Conservation (phyloP, 2,888 invertebrate genomes). For the Hipparchia semele region DNA sequence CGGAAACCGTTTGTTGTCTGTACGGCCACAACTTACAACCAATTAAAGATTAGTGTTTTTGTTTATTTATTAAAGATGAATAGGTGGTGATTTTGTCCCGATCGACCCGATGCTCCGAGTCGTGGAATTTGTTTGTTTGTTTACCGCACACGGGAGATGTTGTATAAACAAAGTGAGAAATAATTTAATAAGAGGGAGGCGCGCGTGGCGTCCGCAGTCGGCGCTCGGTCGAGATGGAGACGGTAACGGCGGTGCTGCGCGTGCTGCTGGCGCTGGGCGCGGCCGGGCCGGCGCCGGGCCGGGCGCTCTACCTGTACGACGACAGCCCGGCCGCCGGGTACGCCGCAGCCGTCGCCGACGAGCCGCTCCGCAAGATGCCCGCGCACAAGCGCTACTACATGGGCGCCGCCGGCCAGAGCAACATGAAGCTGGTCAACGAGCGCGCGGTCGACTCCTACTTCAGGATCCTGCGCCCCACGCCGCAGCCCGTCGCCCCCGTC, state of each 20-base stretch:
- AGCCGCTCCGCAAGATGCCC: conserved; percentile 34
- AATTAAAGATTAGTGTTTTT: too few relatives aligned
- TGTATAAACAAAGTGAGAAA: conserved; percentile 31
- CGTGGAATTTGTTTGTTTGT: conserved; percentile 42
- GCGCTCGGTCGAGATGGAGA: conserved; percentile 53
- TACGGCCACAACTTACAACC: too few relatives aligned
- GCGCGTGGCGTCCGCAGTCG: background rate
- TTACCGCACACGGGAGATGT: conserved; percentile 42
- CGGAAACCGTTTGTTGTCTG: background rate
- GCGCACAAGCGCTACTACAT: conserved; percentile 51
- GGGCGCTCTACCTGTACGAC: conserved; percentile 54
- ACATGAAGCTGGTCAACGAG: conserved; percentile 48
- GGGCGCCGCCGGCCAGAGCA: conserved; percentile 44
- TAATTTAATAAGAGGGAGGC: conserved; percentile 52
- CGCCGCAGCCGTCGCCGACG: conserved; percentile 40
- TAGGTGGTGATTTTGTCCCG: background rate
- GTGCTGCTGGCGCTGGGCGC: conserved; percentile 47
- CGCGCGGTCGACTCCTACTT: conserved; percentile 57
- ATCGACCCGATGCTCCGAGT: background rate
- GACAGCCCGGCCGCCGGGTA: conserved; percentile 53
- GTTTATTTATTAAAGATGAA: background rate
- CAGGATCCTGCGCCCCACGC: conserved; percentile 48
- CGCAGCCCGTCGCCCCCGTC: conserved; percentile 1
- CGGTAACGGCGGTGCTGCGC: conserved; percentile 34
- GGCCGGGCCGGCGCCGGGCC: conserved; percentile 48